A percentile compares a stretch with the other conserved stretches of the same genome.
These are phyloP conservation scores for Prochilodus magdalenae DNA, from an alignment of 2,113 vertebrate species.

Conservation along the genomic window DNA sequence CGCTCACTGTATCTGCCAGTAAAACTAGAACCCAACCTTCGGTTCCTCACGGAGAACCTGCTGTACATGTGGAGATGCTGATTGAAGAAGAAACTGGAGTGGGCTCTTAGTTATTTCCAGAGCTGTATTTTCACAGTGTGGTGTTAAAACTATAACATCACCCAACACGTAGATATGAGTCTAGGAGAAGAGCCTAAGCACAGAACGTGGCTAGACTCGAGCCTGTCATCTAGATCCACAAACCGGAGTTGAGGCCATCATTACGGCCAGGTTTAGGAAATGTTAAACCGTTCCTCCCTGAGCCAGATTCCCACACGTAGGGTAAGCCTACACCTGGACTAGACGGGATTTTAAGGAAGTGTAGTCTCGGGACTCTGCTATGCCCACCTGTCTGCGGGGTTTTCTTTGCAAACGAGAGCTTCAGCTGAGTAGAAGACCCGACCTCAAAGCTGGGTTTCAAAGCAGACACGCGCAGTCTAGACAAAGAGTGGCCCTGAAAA, in stretches of 20 bases:
- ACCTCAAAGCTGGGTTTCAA: slow-evolving; percentile 92
- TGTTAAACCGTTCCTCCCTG: not conserved
- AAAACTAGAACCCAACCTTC: too few relatives aligned
- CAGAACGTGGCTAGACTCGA: too few relatives aligned
- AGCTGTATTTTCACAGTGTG: not conserved
- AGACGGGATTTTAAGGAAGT: too few relatives aligned
- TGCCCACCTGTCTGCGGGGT: slow-evolving; percentile 64
- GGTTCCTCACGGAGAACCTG: too few relatives aligned
- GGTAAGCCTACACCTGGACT: too few relatives aligned
- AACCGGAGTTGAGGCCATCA: not conserved
- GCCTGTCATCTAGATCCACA: not conserved
- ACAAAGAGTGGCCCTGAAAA: slow-evolving; percentile 75
- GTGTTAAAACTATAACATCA: not conserved
- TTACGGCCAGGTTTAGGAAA: not conserved
- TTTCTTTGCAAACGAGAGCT: slow-evolving; percentile 83
- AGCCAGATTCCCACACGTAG: too few relatives aligned
- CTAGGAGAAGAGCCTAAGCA: not conserved
- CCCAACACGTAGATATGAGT: not conserved
- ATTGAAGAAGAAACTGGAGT: too few relatives aligned
- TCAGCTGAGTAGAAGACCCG: slow-evolving; percentile 89
- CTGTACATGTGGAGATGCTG: too few relatives aligned
- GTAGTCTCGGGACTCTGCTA: too few relatives aligned
- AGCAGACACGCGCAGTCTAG: slow-evolving; percentile 79
- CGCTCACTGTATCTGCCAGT: too few relatives aligned
- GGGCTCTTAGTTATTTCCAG: too few relatives aligned